Evolutionary conservation across 2,888 invertebrate genomes (phyloP).

Genomic region (Athalia rosae): DNA sequence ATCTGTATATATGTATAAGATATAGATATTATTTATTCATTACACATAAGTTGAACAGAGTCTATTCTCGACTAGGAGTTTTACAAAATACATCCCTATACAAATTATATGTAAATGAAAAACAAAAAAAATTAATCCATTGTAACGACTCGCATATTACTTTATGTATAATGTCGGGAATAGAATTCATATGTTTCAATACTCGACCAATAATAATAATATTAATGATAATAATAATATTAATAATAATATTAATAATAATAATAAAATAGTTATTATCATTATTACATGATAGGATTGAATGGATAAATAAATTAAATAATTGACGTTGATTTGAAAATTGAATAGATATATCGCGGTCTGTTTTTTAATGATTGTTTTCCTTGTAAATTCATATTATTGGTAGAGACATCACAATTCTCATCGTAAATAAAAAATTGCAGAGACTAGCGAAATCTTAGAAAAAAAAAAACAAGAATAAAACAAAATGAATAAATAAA

Average conservation of each 20-base stretch:
- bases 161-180: not conserved
- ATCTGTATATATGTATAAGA: constrained; percentile 28
- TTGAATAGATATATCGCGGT: not conserved
- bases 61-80: constrained; percentile 21
- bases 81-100: not conserved
- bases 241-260: not conserved
- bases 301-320: not conserved
- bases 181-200: constrained; percentile 23
- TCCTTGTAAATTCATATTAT: too few relatives aligned
- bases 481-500: too few relatives aligned
- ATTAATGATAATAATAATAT: not conserved
- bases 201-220: constrained; percentile 37
- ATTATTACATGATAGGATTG: not conserved
- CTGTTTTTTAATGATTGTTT: too few relatives aligned
- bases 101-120: not conserved
- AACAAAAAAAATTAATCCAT: not conserved
- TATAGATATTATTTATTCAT: constrained; percentile 24
- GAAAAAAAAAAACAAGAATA: too few relatives aligned
- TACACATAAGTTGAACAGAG: constrained; percentile 18
- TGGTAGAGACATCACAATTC: too few relatives aligned
- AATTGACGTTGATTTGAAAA: not conserved
- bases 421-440: too few relatives aligned
- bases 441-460: too few relatives aligned
- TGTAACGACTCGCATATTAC: too few relatives aligned
- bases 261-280: not conserved